These are phyloP conservation scores for Syngnathoides biaculeatus DNA, from an alignment of 2,113 vertebrate species.

Conservation along the genomic window DNA sequence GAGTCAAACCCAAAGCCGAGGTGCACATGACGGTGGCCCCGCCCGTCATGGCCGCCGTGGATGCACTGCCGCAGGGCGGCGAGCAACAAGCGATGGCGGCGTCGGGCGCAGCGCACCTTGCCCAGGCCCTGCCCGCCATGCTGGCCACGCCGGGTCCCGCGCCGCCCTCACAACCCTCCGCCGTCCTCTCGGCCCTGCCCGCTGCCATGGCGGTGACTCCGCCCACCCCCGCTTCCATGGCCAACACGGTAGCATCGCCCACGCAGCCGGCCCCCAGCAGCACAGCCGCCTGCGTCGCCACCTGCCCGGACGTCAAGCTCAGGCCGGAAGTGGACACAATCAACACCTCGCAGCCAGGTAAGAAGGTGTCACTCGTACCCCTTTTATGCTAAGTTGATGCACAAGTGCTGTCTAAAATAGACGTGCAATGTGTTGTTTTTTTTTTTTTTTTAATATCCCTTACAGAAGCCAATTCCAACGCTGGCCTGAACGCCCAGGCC, in stretches of 20 bases:
- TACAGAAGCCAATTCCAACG: slow-evolving; percentile 47
- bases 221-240: slow-evolving; percentile 75
- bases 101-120: slow-evolving; percentile 80
- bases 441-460: neutral
- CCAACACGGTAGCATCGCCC: slow-evolving; percentile 80
- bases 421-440: no score
- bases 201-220: slow-evolving; percentile 79
- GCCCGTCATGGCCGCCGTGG: slow-evolving; percentile 84
- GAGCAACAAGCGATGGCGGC: slow-evolving; percentile 82
- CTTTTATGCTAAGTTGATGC: neutral
- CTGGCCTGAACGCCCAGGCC: slow-evolving; percentile 78
- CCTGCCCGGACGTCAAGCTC: slow-evolving; percentile 85
- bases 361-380: neutral
- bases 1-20: slow-evolving; percentile 90
- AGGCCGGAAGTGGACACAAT: slow-evolving; percentile 89
- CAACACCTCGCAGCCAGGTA: slow-evolving; percentile 74
- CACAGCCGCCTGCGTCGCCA: slow-evolving; percentile 78
- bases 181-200: slow-evolving; percentile 79
- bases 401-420: no score
- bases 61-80: slow-evolving; percentile 78
- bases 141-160: slow-evolving; percentile 80
- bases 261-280: slow-evolving; percentile 81
- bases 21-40: slow-evolving; percentile 88
- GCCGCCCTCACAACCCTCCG: slow-evolving; percentile 83
- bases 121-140: slow-evolving; percentile 84